Base-by-base conservation (phyloP, 1,140 invertebrate species). In the Zaprionus kolodkinae region DNA sequence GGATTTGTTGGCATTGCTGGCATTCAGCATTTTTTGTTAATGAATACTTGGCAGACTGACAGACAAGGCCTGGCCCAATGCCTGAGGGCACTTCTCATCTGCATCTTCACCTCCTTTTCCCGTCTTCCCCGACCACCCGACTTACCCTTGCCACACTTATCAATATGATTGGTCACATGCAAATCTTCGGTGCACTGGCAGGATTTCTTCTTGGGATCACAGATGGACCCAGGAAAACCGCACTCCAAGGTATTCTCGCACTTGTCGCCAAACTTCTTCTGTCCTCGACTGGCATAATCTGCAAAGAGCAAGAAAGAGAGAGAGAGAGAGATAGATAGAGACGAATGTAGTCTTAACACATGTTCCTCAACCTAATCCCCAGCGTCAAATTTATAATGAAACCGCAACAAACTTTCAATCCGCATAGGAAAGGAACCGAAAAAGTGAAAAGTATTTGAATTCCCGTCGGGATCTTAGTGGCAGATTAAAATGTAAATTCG, bases 81-180 rank as follows among this genome's bases (percentile, higher is more conserved):
- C 50, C 15, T 13, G 6, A 3, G n/a, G 10, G 45, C 35, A 4
- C 27, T 30, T 30, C 27, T 30, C 6, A 0, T 30, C 27, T 4
- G 27, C 27, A 30, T 30, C 27, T 30, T 3, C 27, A 30, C 3
- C n/a, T 15, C 11, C n/a, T 7, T 2, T 12, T 27, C 17, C 35
- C 21, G 21, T 21, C 21, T 21, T 5, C 12, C 5, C 15, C 17
- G n/a, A 0, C 12, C 6, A 0, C n/a, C n/a, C 11, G 11, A 94
- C 95, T 95, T 93, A 97, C 96, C 94, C 94, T 95, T 95, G 83
- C 96, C 96, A 93, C 96, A 97, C 93, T 97, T 97, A 91, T 97
- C 96, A 71, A 96, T 93, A 92, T 97, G 96, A 93, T 97, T 97
- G 82, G 96, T 97, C 15, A 95, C 94, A 7, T 94, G 94, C 67